Evolutionary conservation across 2,888 invertebrate species (phyloP).

Genomic region (Taphrorychus bicolor): DNA sequence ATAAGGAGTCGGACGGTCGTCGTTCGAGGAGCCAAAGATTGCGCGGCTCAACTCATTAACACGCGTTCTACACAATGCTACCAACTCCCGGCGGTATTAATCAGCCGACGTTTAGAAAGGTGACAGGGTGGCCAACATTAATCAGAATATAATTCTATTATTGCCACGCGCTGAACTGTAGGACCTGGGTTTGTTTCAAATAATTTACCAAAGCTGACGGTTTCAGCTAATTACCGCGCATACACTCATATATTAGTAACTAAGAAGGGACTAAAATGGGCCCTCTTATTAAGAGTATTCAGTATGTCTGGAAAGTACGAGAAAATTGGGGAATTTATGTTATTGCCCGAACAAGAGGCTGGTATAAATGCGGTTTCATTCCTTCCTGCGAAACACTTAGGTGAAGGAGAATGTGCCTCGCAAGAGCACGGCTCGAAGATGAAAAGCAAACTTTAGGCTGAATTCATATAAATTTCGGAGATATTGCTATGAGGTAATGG

Average conservation of each 20-base stretch:
- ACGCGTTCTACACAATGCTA: constrained; percentile 40
- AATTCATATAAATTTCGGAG: not conserved
- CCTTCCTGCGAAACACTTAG: constrained; percentile 31
- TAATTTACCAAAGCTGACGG: constrained; percentile 1
- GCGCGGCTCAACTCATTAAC: constrained; percentile 39
- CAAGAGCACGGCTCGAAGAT: constrained; percentile 26
- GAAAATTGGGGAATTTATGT: too few species aligned
- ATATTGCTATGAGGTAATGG: too few species aligned
- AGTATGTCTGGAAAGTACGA: not conserved
- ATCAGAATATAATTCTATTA: constrained; percentile 42
- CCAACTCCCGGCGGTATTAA: constrained; percentile 38
- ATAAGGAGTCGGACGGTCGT: constrained; percentile 26
- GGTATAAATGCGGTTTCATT: constrained; percentile 26
- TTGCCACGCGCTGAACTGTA: constrained; percentile 34
- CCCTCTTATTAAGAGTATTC: not conserved
- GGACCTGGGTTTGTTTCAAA: constrained; percentile 27
- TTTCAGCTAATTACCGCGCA: not conserved
- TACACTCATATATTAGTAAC: not conserved
- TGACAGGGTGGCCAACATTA: constrained; percentile 41
- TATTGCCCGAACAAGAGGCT: constrained; percentile 29
- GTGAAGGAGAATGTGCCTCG: constrained; percentile 19
- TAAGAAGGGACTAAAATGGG: constrained; percentile 4
- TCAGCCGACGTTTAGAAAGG: constrained; percentile 39
- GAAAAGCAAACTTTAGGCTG: constrained; percentile 11
- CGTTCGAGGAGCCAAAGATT: constrained; percentile 32